Conservation (phyloP, 2,888 invertebrate genomes). For the Sepioteuthis lessoniana region DNA sequence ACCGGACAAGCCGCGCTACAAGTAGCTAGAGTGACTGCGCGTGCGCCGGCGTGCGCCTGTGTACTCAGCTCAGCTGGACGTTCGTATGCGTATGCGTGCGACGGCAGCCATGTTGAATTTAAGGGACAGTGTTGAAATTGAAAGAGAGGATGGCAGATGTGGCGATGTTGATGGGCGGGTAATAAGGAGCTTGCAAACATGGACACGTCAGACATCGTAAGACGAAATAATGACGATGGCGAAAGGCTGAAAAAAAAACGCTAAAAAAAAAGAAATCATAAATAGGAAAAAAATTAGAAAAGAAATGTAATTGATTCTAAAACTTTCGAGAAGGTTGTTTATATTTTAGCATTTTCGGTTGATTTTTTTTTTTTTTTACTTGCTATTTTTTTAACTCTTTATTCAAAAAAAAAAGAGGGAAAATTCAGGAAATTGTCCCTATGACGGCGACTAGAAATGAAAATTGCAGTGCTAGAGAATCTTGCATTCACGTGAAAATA, state of each 20-base stretch:
- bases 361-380: neutral
- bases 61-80: neutral
- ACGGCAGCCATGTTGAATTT: neutral
- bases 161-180: neutral
- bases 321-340: neutral
- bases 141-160: neutral
- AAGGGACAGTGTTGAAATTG: conserved; percentile 33
- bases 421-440: neutral
- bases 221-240: conserved; percentile 33
- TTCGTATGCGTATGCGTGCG: neutral
- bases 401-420: neutral
- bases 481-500: neutral
- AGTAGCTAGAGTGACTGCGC: neutral
- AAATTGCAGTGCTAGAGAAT: neutral
- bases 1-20: neutral
- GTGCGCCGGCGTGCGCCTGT: neutral
- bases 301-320: neutral
- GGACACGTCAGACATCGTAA: conserved; percentile 5
- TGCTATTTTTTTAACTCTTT: neutral
- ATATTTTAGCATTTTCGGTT: neutral
- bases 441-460: neutral
- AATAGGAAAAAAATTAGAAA: neutral
- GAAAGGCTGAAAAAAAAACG: neutral
- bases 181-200: conserved; percentile 17
- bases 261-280: neutral